Evolutionary conservation across 2,113 vertebrate genomes (phyloP).

Genomic region (Gambusia holbrooki): DNA sequence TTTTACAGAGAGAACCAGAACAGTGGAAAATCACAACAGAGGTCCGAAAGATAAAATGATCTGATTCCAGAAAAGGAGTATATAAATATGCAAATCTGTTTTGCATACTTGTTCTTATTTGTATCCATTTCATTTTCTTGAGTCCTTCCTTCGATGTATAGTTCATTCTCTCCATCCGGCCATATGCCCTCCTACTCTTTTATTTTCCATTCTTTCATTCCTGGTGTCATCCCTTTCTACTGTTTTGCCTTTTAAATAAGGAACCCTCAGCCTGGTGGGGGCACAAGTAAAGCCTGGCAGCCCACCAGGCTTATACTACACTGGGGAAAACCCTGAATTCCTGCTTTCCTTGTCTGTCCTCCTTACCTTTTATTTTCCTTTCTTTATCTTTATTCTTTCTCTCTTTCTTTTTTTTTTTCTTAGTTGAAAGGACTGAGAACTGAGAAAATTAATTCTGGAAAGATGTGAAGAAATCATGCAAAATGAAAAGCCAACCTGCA

Average conservation of each 20-base stretch:
- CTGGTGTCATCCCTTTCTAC: neutral
- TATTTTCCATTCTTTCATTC: neutral
- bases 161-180: neutral
- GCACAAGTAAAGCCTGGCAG: too few species aligned
- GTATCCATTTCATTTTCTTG: neutral
- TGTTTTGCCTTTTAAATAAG: too few species aligned
- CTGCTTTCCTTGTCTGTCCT: neutral
- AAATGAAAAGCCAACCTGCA: neutral
- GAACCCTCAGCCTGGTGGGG: too few species aligned
- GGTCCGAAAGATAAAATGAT: too few species aligned
- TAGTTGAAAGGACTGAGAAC: neutral
- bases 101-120: neutral
- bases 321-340: too few species aligned
- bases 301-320: too few species aligned
- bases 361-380: neutral
- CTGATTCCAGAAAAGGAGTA: neutral
- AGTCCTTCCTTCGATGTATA: neutral
- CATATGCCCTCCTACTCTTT: neutral
- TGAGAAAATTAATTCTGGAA: too few species aligned
- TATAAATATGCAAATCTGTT: neutral
- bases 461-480: neutral
- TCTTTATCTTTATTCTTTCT: too few species aligned
- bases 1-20: neutral
- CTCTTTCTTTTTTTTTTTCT: neutral
- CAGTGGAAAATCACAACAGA: too few species aligned